Conservation (phyloP, 2,888 invertebrate species). For the Girardia tigrina region DNA sequence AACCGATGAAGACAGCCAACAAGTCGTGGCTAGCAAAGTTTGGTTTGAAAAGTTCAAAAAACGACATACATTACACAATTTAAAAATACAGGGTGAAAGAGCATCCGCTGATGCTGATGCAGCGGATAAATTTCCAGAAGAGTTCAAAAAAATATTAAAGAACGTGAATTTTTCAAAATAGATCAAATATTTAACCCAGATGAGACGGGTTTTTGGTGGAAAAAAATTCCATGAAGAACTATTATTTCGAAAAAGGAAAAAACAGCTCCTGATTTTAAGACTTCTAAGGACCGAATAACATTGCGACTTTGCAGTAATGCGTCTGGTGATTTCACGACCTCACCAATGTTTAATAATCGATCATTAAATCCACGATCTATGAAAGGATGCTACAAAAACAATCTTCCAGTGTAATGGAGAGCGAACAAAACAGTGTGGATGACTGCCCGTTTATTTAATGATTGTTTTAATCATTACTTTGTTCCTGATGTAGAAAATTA, state of each 20-base stretch:
- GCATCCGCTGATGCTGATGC: too few relatives aligned
- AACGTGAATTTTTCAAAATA: not conserved
- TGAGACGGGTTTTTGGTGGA: not conserved
- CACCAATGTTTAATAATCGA: not conserved
- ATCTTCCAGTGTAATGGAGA: not conserved
- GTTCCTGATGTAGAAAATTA: too few relatives aligned
- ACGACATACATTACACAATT: not conserved
- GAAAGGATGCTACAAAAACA: constrained; percentile 6
- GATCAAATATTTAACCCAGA: not conserved
- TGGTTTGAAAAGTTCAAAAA: not conserved
- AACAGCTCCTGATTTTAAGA: not conserved
- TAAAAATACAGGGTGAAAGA: not conserved
- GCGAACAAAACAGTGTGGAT: too few relatives aligned
- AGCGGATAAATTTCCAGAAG: too few relatives aligned
- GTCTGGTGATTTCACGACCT: not conserved
- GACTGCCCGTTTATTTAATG: not conserved
- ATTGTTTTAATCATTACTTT: too few relatives aligned
- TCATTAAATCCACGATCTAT: constrained; percentile 23
- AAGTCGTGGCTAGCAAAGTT: not conserved
- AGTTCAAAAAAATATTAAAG: too few relatives aligned
- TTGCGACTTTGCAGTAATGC: not conserved
- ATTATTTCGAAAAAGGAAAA: too few relatives aligned
- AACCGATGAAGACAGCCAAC: not conserved
- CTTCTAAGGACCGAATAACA: not conserved
- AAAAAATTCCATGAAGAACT: not conserved